Percentiles rank a stretch among this genome's conserved stretches.
These are phyloP conservation scores for Paracanthobrama guichenoti DNA, from an alignment of 2,113 vertebrate genomes.

Conservation along the genomic window DNA sequence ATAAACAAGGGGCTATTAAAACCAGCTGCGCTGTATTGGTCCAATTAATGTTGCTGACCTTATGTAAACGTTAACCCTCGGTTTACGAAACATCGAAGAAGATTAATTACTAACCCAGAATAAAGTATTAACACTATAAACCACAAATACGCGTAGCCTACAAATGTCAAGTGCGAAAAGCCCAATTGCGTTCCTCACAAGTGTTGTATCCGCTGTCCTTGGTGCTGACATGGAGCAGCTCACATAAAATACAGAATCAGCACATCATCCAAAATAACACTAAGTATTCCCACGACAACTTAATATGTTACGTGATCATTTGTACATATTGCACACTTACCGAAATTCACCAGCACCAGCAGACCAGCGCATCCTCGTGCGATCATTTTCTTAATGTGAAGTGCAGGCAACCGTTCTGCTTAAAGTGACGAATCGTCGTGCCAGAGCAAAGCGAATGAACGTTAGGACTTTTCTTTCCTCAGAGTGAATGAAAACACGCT, in stretches of 20 bases:
- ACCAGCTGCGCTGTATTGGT: neutral
- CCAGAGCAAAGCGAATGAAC: neutral
- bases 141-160: neutral
- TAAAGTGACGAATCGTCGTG: neutral
- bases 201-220: slow-evolving; percentile 67
- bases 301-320: slow-evolving; percentile 11
- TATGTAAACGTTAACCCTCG: neutral
- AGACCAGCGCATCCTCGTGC: slow-evolving; percentile 64
- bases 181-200: neutral
- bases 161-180: neutral
- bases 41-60: too few species aligned
- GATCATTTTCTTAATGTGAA: slow-evolving; percentile 64
- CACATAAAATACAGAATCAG: neutral
- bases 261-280: neutral
- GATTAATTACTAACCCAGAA: neutral
- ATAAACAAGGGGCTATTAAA: neutral
- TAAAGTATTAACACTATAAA: neutral
- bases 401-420: slow-evolving; percentile 8
- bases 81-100: neutral
- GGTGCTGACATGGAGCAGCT: slow-evolving; percentile 66
- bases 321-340: slow-evolving; percentile 62
- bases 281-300: neutral
- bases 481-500: slow-evolving; percentile 34
- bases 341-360: slow-evolving; percentile 65
- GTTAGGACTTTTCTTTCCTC: slow-evolving; percentile 27